Base-by-base conservation (phyloP, 2,888 invertebrate genomes). In the Orthosia incerta region DNA sequence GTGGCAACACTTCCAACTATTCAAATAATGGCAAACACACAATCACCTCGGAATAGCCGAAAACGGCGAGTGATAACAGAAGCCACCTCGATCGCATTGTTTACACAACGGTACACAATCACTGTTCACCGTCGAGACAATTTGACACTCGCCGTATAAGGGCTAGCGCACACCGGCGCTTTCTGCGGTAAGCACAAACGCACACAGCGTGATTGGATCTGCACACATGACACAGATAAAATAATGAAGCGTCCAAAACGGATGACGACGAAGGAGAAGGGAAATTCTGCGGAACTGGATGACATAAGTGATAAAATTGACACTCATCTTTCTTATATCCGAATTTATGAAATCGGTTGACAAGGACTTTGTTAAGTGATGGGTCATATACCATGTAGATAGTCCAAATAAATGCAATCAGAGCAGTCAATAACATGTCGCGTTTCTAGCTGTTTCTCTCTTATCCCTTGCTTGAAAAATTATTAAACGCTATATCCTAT, bases 121-220 rank as follows among this genome's bases (percentile, higher is more conserved):
- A 46, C 61, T 64, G 46, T 80, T 76, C 78, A 63, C 70, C 60
- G 53, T 39, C 55, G 71, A 82, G 69, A 76, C 83, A 84, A 89
- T 88, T 93, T 92, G 91, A 91, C 93, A 93, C 93, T 86, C 70
- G 63, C 92, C 93, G 61, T 90, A 82, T 90, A 81, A 72, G 86
- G 86, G 26, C n/a, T 68, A 89, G 75, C 89, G 90, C 73, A 83
- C 83, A 77, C 76, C 76, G 80, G 80, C 83, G 85, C 89, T 89
- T 89, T 90, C 90, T 87, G 84, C 68, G 75, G 80, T 89, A 89
- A 92, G 84, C 62, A 83, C 78, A 72, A 82, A 70, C 66, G 76
- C 80, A 87, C 79, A 88, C 82, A 87, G 26, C 57, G 70, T 82
- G 80, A 88, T 86, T 76, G 74, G 65, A 65, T 76, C 31, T 65